Evolutionary conservation across 1,140 invertebrate genomes (phyloP), one percentile per base, ranked within the genome.

Genomic region (Palaemon carinicauda): DNA sequence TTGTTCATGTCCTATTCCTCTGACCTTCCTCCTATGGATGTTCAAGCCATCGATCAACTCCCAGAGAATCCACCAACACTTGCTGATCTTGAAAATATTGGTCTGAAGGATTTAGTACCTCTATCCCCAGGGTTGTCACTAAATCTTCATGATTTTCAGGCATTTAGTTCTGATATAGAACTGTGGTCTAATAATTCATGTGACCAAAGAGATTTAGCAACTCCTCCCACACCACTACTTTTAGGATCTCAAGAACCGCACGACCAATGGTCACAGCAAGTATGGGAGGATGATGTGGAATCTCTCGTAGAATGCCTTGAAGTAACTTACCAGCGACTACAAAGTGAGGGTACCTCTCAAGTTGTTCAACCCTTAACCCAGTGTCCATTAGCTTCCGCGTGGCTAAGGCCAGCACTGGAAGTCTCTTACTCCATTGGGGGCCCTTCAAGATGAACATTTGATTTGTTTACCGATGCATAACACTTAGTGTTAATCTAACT

Each of bases 61-160:
- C 27, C 19, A 1, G 82, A 85, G 33, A 60, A 78, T 27, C 83
- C 75, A 3, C 83, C 83, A 21, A 86, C 83, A 12, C 77, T 86
- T n/a, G 83, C 83, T 3, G 83, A 86, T 31, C 24, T 86, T 50
- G 83, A 86, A 21, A 80, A 86, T 53, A 86, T 86, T 24, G 84
- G 84, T 15, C n/a, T 86, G 50, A 86, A 80, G 65, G 84, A 86
- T 41, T 41, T 86, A 54, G 84, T 86, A n/a, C 84, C 84, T 1
- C 65, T 86, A 7, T 65, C 84, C 24, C 84, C 84, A 0, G 84
- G 78, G 17, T 65, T 86, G 27, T 56, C 84, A 27, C 41, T 86
- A 19, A 65, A 80, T 41, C n/a, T 86, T 29, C 60, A 86, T 9
- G 77, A 80, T 51, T 17, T 86, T 29, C 60, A 86, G 7, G 41